Evolutionary conservation across 2,797 vertebrate genomes (phyloP), one percentile per base, ranked within the genome.

Genomic region (Pygocentrus nattereri): DNA sequence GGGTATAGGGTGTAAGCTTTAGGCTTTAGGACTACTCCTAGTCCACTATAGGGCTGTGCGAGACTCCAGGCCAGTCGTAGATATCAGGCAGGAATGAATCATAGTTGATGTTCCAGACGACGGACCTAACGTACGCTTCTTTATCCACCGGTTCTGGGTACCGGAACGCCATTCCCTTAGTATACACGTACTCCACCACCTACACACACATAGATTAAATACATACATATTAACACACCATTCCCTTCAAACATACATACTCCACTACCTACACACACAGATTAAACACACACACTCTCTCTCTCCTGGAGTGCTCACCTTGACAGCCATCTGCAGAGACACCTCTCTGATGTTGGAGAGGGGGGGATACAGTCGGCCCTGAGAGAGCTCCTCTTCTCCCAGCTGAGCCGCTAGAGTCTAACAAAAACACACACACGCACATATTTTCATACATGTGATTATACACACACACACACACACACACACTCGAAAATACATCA

Each of bases 341-440:
- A 99, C 98, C 88, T 99, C 96, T 90, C 96, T 95, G 90, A 99
- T 99, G 85, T 97, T 94, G 82, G 96, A 95, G n/a, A 99, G 94
- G 0, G 96, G 96, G 61, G 98, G 98, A 87, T 99, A 99, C 80
- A 99, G 95, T 61, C 96, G 91, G 27, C 98, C 98, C 74, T 97
- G 94, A 4, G 90, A 90, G 2, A 99, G 92, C 21, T 99, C 97
- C 85, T 96, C 91, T 73, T 97, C 95, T 0, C 95, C 96, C 89
- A 99, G 65, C 85, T 99, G 97, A 58, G 93, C 94, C 25, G 96
- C 85, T 86, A 99, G 83, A 0, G 97, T 95, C 98, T 52, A 85
- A 69, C 31, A 79, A 67, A 81, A 59, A 74, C 59, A 58, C 41
- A 71, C 31, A 62, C 21, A 69, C 34, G 27, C 25, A 44, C 61